A percentile compares a stretch with the other conserved stretches of the same genome.
phyloP scores from a whole-genome alignment of 2,797 vertebrate genomes.

The Falco cherrug region DNA sequence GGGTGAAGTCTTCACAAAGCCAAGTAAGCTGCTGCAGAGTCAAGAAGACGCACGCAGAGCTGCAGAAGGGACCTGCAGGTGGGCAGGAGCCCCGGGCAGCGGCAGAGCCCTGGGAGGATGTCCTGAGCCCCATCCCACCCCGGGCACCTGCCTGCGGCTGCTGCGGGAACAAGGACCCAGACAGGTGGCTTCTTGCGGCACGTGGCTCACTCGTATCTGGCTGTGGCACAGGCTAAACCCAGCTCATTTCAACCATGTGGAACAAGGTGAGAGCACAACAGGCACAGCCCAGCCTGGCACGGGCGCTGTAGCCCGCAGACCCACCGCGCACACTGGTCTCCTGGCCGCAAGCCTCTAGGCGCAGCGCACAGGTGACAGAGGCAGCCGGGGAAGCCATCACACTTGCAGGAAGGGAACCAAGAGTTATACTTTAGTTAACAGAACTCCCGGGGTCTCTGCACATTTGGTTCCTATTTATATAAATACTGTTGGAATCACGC shows the following conservation, averaged over 20 bases:
- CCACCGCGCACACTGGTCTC: rapidly evolving
- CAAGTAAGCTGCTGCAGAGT: background rate
- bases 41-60: background rate
- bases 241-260: rapidly evolving
- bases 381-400: rapidly evolving
- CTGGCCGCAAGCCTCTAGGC: background rate
- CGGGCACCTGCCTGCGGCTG: rapidly evolving
- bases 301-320: rapidly evolving
- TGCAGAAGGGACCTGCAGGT: background rate
- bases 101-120: background rate
- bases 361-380: rapidly evolving
- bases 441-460: background rate
- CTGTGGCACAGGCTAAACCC: background rate
- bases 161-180: background rate
- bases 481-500: background rate
- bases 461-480: background rate
- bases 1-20: rapidly evolving
- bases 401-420: background rate
- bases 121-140: background rate
- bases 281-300: background rate
- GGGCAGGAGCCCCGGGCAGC: background rate
- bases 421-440: background rate
- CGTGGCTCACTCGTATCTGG: too few relatives aligned
- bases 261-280: rapidly evolving
- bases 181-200: background rate